phyloP scores from a whole-genome alignment of 2,113 vertebrate species.

The Strigops habroptila region DNA sequence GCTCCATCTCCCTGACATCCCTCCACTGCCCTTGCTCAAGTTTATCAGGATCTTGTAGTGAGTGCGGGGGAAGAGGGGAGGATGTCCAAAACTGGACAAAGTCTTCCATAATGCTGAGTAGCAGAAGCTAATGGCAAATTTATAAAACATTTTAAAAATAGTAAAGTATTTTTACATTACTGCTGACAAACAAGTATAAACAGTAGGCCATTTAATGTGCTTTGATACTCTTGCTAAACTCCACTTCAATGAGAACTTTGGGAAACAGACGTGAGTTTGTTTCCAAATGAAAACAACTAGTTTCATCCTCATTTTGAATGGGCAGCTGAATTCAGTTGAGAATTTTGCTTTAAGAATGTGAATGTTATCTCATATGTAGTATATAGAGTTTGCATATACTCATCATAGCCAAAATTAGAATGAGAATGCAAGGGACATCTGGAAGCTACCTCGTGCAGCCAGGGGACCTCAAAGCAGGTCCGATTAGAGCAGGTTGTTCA shows the following conservation, averaged over 20 bases:
- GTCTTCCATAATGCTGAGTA: not conserved
- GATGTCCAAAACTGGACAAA: not conserved
- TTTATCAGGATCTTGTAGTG: not conserved
- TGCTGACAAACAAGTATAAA: not conserved
- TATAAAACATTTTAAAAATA: not conserved
- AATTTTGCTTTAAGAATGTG: not conserved
- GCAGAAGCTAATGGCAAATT: not conserved
- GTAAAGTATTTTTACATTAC: not conserved
- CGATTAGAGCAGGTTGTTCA: not conserved
- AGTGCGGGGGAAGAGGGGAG: rapidly evolving
- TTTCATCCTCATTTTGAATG: not conserved
- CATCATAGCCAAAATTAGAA: not conserved
- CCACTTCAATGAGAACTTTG: not conserved
- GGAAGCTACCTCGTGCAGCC: not conserved
- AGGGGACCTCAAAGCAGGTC: not conserved
- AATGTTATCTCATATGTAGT: not conserved
- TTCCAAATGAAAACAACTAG: not conserved
- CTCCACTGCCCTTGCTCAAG: not conserved
- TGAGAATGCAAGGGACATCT: not conserved
- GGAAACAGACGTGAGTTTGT: not conserved
- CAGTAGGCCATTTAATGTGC: not conserved
- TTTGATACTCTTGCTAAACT: not conserved
- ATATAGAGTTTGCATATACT: not conserved
- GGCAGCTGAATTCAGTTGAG: not conserved
- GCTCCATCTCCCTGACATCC: not conserved